Percentiles rank a stretch among this genome's conserved stretches.
Conservation (phyloP, 2,797 vertebrate species). For the Crocidura indochinensis region DNA sequence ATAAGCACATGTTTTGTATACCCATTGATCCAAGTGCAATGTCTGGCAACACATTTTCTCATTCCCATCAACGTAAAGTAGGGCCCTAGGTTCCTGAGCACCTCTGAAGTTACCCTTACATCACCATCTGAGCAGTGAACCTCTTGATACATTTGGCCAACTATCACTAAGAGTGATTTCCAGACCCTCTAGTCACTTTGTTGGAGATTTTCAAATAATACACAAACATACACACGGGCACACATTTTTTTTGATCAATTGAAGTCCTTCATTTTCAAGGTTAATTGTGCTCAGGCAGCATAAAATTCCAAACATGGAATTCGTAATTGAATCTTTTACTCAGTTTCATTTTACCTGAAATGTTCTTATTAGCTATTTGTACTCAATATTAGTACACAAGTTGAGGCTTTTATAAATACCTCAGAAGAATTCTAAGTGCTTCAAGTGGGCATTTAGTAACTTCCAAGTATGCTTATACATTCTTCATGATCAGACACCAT, state of each 20-base stretch:
- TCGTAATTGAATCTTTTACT: background rate
- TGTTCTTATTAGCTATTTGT: background rate
- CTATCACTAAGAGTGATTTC: no score
- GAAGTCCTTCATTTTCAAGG: slow-evolving; percentile 46
- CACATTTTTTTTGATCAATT: background rate
- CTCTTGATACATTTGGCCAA: no score
- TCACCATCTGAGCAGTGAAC: no score
- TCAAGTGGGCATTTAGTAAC: background rate
- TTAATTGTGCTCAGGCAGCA: slow-evolving; percentile 45
- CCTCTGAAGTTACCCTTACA: no score
- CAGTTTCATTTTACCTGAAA: slow-evolving; percentile 12
- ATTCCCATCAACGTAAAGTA: no score
- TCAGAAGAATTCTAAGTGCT: slow-evolving; percentile 25
- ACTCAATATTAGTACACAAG: background rate
- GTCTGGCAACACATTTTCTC: no score
- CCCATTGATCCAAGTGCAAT: no score
- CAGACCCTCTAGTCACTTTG: no score
- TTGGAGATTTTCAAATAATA: no score
- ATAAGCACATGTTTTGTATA: no score
- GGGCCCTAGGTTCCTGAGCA: no score
- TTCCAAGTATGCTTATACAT: background rate
- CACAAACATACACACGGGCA: no score
- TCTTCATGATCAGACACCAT: background rate
- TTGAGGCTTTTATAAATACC: background rate
- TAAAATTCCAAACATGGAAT: background rate